These are phyloP conservation scores for Melanophora roralis DNA, from an alignment of 2,888 invertebrate species.

Conservation along the genomic window DNA sequence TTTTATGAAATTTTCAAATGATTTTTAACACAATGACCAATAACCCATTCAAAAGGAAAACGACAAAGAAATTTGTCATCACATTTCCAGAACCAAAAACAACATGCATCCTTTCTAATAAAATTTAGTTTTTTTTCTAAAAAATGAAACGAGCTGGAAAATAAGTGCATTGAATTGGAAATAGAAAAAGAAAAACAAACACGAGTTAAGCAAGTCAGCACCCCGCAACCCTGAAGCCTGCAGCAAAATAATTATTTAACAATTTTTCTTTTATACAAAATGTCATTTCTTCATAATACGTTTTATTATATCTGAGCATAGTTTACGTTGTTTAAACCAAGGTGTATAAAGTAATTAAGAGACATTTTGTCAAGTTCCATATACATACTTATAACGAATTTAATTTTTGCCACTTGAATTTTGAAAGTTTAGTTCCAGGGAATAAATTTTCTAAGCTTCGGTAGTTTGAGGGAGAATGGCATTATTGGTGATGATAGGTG, in stretches of 20 bases:
- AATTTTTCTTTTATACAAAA: neutral
- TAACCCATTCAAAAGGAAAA: constrained; percentile 6
- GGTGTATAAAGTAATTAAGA: no score
- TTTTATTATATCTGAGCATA: neutral
- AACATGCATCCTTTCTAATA: neutral
- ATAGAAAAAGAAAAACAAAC: neutral
- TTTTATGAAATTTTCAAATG: constrained; percentile 3
- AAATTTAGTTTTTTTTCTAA: neutral
- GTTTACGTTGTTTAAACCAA: no score
- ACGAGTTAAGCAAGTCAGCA: neutral
- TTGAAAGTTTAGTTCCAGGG: no score
- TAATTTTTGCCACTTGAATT: no score
- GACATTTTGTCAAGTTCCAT: no score
- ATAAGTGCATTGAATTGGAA: constrained; percentile 34
- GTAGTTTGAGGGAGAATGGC: no score
- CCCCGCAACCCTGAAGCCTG: neutral
- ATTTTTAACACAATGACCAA: constrained; percentile 9
- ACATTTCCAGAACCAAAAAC: neutral
- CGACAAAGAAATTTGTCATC: constrained; percentile 31
- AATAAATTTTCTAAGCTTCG: no score
- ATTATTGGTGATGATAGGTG: no score
- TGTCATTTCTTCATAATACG: neutral
- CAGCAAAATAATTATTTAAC: neutral
- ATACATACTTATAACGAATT: no score
- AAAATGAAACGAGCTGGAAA: constrained; percentile 52